Evolutionary conservation across 2,797 vertebrate species (phyloP), one percentile per base, ranked within the genome.

Genomic region (Mergus octosetaceus): DNA sequence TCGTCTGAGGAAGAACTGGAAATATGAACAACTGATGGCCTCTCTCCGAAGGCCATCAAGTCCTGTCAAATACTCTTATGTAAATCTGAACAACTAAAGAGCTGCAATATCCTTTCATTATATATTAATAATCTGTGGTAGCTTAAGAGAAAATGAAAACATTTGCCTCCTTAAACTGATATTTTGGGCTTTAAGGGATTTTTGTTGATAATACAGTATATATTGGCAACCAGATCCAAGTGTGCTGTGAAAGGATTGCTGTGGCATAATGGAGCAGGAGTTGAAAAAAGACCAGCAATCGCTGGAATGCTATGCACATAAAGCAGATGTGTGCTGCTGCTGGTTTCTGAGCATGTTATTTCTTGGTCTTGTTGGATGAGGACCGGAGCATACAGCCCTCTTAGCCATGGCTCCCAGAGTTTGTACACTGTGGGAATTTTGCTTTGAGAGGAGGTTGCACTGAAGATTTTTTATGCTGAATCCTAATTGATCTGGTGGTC

Each of bases 371-470:
- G 25, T 43, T 34, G 60, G 11, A 36, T 41, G 10, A 30, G 74
- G 53, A 39, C 14, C 36, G 24, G 36, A 64, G n/a, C 9, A 20
- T 49, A 13, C n/a, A 34, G 39, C 9, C 34, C 72, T 28, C 36
- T 66, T 73, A 34, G 41, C 20, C 62, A 57, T 18, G 13, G 15
- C 36, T 57, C 30, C n/a, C 10, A 47, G 68, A 27, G 14, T 34
- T 41, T 12, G 25, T 54, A 41, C 22, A 5, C 12, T 58, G 16
- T 73, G 20, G 60, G 38, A 41, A 36, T 53, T 60, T 34, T 39
- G 16, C 14, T 34, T 1, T 54, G n/a, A 47, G 51, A 65, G 20
- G 25, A 36, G 0, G 2, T 25, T 70, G 58, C 13, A 9, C 38
- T 30, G 43, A 58, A 51, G 19, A 25, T 39, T 39, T 64, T 51